Percentiles rank a stretch among this genome's conserved stretches.
Evolutionary conservation across 1,140 invertebrate genomes (phyloP).

Genomic region (Gonioctena quinquepunctata): DNA sequence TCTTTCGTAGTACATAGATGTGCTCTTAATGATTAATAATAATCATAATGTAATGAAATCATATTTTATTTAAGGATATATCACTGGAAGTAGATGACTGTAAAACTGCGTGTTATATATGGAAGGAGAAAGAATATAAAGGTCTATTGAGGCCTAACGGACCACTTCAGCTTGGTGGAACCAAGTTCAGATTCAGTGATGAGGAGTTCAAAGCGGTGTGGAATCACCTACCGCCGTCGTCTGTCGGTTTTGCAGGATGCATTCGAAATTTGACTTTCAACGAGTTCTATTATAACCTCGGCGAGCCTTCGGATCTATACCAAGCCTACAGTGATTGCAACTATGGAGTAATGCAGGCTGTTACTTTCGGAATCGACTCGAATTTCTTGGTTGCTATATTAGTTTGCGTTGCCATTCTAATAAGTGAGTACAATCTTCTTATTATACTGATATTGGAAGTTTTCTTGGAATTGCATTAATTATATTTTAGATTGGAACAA

Average conservation of each 20-base stretch:
- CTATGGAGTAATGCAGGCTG: slow-evolving; percentile 69
- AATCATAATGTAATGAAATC: too few species aligned
- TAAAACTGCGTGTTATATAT: slow-evolving; percentile 70
- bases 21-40: too few species aligned
- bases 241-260: slow-evolving; percentile 78
- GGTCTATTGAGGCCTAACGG: slow-evolving; percentile 87
- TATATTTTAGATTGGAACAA: too few species aligned
- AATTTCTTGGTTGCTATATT: slow-evolving; percentile 85
- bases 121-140: slow-evolving; percentile 68
- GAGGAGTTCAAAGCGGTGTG: slow-evolving; percentile 57
- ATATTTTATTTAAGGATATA: slow-evolving; percentile 60
- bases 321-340: slow-evolving; percentile 72
- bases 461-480: too few species aligned
- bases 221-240: slow-evolving; percentile 70
- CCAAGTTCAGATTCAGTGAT: slow-evolving; percentile 62
- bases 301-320: slow-evolving; percentile 67
- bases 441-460: too few species aligned
- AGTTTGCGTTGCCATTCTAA: slow-evolving; percentile 75
- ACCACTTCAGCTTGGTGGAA: slow-evolving; percentile 85
- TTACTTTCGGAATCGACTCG: slow-evolving; percentile 79
- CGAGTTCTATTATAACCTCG: slow-evolving; percentile 76
- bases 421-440: slow-evolving; percentile 70
- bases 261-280: slow-evolving; percentile 85
- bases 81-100: slow-evolving; percentile 81
- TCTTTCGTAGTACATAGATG: too few species aligned